These are phyloP conservation scores for Synodontis membranacea DNA, from an alignment of 2,113 vertebrate genomes.

Conservation along the genomic window DNA sequence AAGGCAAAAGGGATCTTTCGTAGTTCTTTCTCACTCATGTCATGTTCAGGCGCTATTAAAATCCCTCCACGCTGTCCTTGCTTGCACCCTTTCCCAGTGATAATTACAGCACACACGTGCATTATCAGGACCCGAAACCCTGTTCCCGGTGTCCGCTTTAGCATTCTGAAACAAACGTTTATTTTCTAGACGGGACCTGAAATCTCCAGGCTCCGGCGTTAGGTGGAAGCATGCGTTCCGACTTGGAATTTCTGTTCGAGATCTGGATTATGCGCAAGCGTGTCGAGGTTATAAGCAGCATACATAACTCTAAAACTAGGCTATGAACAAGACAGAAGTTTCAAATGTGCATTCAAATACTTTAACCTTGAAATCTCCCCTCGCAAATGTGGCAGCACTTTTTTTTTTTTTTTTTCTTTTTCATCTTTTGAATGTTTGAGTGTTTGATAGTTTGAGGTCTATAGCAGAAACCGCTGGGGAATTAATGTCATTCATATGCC, in stretches of 20 bases:
- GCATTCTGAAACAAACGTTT: background rate
- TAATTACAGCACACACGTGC: background rate
- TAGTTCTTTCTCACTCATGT: background rate
- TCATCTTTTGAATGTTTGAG: constrained; percentile 83
- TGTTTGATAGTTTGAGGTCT: constrained; percentile 82
- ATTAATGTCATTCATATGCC: constrained; percentile 96
- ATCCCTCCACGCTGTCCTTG: constrained; percentile 8
- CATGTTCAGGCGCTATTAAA: constrained; percentile 34
- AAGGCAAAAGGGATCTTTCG: constrained; percentile 23
- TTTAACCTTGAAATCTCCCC: constrained; percentile 84
- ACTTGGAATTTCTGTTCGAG: background rate
- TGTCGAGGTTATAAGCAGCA: background rate
- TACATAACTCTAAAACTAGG: constrained; percentile 56
- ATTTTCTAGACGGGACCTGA: background rate
- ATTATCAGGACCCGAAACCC: background rate
- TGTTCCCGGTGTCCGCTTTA: background rate
- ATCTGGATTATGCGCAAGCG: background rate
- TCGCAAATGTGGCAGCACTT: constrained; percentile 71
- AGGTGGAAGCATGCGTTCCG: background rate
- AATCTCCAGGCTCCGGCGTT: background rate
- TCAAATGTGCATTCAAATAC: constrained; percentile 77
- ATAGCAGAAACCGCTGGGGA: constrained; percentile 85
- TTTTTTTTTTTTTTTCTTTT: constrained; percentile 65
- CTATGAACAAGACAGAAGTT: constrained; percentile 73
- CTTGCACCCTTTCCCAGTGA: background rate